phyloP scores from a whole-genome alignment of 1,140 invertebrate genomes.

The Eriocheir sinensis region DNA sequence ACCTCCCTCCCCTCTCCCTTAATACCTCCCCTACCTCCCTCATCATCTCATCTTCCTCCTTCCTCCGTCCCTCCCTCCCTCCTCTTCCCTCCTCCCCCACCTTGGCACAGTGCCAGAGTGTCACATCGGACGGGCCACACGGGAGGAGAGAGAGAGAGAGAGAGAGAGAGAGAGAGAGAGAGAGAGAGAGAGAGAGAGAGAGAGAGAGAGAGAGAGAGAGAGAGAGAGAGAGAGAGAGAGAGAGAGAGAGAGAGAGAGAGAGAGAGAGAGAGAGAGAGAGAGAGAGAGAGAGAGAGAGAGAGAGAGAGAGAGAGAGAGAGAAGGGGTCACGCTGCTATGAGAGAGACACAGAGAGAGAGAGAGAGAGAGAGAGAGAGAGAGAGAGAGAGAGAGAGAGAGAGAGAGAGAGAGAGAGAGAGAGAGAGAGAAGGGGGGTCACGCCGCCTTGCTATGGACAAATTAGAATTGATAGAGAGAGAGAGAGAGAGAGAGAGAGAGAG shows the following conservation, averaged over 20 bases:
- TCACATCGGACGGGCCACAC: background rate
- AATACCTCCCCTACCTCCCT: background rate
- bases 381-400: background rate
- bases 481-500: background rate
- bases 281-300: constrained; percentile 39
- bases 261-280: background rate
- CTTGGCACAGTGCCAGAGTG: background rate
- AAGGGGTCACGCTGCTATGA: too few relatives aligned
- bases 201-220: background rate
- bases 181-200: background rate
- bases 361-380: background rate
- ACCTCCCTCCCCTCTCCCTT: background rate
- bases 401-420: background rate
- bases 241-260: background rate
- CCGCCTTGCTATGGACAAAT: background rate
- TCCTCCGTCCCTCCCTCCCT: background rate
- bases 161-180: background rate
- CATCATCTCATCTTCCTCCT: background rate
- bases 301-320: constrained; percentile 53
- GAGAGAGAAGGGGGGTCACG: background rate
- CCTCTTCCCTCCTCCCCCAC: background rate
- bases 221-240: background rate
- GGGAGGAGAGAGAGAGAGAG: background rate
- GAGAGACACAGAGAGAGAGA: constrained; percentile 33
- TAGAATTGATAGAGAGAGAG: too few relatives aligned